Evolutionary conservation across 2,113 vertebrate genomes (phyloP).

Genomic region (Seriola rivoliana): DNA sequence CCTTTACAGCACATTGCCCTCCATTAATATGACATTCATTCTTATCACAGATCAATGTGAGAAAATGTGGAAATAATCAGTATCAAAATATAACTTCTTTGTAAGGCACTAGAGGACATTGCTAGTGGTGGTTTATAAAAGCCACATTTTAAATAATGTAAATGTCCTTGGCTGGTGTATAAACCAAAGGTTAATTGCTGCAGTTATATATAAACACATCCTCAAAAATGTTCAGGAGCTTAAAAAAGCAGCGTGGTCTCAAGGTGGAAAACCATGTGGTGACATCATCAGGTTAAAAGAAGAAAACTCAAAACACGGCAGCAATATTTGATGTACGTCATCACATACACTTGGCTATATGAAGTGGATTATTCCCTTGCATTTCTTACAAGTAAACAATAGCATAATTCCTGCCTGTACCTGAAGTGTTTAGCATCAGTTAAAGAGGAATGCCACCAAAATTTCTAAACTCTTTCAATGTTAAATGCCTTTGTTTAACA

Average conservation of each 20-base stretch:
- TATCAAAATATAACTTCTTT: constrained; percentile 15
- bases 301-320: neutral
- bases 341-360: neutral
- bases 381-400: constrained; percentile 21
- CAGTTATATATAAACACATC: constrained; percentile 1
- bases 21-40: constrained; percentile 13
- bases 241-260: neutral
- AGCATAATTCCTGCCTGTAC: constrained; percentile 21
- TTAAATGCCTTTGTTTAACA: neutral
- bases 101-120: constrained; percentile 14
- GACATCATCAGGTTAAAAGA: neutral
- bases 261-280: neutral
- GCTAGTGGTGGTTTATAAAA: neutral
- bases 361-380: constrained; percentile 49
- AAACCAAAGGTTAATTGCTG: neutral
- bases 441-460: constrained; percentile 34
- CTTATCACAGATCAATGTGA: constrained; percentile 1
- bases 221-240: neutral
- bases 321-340: neutral
- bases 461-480: neutral
- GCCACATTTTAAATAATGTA: neutral
- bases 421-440: constrained; percentile 38
- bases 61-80: neutral
- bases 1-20: constrained; percentile 8
- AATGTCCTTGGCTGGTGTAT: neutral